phyloP scores from a whole-genome alignment of 2,797 vertebrate species.

The Phalanger gymnotis region DNA sequence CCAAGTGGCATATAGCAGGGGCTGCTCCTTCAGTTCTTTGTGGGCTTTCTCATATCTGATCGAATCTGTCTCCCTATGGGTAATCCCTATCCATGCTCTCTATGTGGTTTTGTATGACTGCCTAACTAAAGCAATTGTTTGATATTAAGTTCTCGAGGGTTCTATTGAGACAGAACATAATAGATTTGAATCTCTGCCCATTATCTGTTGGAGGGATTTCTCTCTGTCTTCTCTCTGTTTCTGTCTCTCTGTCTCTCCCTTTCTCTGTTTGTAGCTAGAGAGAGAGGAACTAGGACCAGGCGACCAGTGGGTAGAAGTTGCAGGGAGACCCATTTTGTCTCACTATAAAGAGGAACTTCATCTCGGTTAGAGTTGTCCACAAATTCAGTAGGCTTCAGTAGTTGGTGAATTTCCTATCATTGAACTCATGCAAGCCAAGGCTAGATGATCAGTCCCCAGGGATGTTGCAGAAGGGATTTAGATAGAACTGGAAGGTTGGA shows the following conservation, averaged over 20 bases:
- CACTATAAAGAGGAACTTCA: not conserved
- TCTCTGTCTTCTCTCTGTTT: no score
- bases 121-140: not conserved
- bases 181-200: not conserved
- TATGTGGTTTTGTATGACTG: not conserved
- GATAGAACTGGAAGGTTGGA: not conserved
- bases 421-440: not conserved
- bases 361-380: not conserved
- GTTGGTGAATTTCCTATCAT: not conserved
- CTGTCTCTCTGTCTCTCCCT: no score
- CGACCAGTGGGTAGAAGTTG: not conserved
- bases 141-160: not conserved
- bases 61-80: not conserved
- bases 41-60: not conserved
- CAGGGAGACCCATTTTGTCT: not conserved
- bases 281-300: not conserved
- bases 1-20: not conserved
- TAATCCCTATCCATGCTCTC: not conserved
- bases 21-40: not conserved
- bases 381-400: not conserved
- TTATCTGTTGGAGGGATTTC: not conserved
- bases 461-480: not conserved
- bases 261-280: not conserved
- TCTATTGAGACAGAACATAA: not conserved
- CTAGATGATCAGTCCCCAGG: not conserved